Evolutionary conservation across 2,888 invertebrate genomes (phyloP).

Genomic region (Euproctis similis): DNA sequence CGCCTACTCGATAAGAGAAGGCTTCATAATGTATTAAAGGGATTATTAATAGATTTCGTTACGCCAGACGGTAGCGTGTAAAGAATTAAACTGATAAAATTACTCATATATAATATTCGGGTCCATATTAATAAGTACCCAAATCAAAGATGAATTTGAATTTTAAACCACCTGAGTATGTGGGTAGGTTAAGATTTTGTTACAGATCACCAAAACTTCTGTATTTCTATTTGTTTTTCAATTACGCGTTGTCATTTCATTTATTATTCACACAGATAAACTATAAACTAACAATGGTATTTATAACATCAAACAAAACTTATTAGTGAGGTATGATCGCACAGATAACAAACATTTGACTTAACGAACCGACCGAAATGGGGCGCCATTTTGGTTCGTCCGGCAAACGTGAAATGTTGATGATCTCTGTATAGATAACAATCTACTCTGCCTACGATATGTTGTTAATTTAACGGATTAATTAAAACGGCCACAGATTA

Average conservation of each 20-base stretch:
- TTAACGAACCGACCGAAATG: background rate
- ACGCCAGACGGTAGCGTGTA: background rate
- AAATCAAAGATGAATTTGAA: too few relatives aligned
- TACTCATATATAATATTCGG: background rate
- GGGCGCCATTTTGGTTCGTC: background rate
- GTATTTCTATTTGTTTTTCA: too few relatives aligned
- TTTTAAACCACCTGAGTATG: background rate
- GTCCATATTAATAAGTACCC: too few relatives aligned
- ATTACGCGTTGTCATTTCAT: too few relatives aligned
- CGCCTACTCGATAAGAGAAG: slow-evolving; percentile 19
- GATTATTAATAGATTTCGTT: slow-evolving; percentile 17
- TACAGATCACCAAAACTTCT: too few relatives aligned
- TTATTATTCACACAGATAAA: too few relatives aligned
- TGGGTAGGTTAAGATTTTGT: too few relatives aligned
- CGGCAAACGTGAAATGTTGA: background rate
- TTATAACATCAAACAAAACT: too few relatives aligned
- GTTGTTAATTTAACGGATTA: background rate
- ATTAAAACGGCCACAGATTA: too few relatives aligned
- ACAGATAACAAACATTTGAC: background rate
- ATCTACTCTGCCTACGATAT: too few relatives aligned
- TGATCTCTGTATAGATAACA: background rate
- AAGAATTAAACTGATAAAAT: background rate
- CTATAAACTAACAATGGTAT: too few relatives aligned
- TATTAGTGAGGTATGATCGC: background rate
- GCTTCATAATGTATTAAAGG: slow-evolving; percentile 25